These are phyloP conservation scores for Zaprionus capensis DNA, from an alignment of 1,140 invertebrate genomes.

Conservation along the genomic window DNA sequence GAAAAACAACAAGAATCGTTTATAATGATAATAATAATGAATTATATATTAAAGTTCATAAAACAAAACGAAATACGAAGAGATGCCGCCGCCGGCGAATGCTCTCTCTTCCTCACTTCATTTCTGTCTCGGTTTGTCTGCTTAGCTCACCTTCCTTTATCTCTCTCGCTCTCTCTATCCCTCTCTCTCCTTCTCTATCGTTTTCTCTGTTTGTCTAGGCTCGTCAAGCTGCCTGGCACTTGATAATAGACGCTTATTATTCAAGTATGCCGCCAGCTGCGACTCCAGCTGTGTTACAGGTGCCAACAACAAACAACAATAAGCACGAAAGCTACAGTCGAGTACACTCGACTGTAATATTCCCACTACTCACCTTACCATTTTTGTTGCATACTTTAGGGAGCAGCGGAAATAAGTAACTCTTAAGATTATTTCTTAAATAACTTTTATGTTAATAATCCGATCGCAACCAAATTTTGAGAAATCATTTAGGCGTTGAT, in stretches of 20 bases:
- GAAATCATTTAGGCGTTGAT: too few relatives aligned
- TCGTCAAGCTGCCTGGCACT: slow-evolving; percentile 34
- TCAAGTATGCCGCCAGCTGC: slow-evolving; percentile 66
- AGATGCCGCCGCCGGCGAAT: not conserved
- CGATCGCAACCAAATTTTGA: too few relatives aligned
- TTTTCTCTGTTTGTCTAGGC: slow-evolving; percentile 34
- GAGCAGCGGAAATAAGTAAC: too few relatives aligned
- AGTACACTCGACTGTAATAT: not conserved
- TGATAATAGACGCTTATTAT: slow-evolving; percentile 75
- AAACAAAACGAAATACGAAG: slow-evolving; percentile 18
- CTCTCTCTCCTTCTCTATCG: not conserved
- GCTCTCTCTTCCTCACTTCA: not conserved
- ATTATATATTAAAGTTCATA: slow-evolving; percentile 60
- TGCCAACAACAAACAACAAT: slow-evolving; percentile 39
- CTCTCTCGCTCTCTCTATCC: not conserved
- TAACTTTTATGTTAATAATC: too few relatives aligned
- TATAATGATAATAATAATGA: slow-evolving; percentile 56
- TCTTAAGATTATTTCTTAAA: too few relatives aligned
- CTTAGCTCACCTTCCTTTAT: not conserved
- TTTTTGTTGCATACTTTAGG: not conserved
- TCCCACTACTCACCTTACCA: too few relatives aligned
- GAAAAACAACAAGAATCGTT: not conserved
- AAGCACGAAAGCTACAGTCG: not conserved
- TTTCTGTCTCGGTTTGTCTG: not conserved
- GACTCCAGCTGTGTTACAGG: slow-evolving; percentile 60